Evolutionary conservation across 2,797 vertebrate genomes (phyloP).

Genomic region (Hapalemur alaotrensis): DNA sequence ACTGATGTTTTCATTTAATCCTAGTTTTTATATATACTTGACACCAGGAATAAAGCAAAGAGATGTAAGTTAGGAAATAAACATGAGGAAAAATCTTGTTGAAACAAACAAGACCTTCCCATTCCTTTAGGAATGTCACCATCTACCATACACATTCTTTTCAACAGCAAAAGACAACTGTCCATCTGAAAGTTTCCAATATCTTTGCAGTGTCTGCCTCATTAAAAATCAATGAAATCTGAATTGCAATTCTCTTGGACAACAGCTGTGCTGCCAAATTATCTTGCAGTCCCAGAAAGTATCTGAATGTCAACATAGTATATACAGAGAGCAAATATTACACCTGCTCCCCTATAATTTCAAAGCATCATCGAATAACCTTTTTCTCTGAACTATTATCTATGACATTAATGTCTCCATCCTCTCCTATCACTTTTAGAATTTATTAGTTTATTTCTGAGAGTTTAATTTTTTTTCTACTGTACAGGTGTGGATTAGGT

Average conservation of each 20-base stretch:
- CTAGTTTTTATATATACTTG: background rate
- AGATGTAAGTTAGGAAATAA: background rate
- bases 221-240: slow-evolving; percentile 71
- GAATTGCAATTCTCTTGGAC: slow-evolving; percentile 63
- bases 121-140: slow-evolving; percentile 4
- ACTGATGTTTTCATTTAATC: slow-evolving; percentile 3
- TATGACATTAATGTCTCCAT: slow-evolving; percentile 26
- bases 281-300: slow-evolving; percentile 52
- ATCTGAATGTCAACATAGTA: slow-evolving; percentile 61
- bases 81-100: background rate
- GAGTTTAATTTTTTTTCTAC: background rate
- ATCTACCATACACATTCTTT: background rate
- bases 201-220: slow-evolving; percentile 58
- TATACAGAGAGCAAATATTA: slow-evolving; percentile 32
- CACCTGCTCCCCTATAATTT: slow-evolving; percentile 48
- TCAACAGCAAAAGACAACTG: slow-evolving; percentile 60
- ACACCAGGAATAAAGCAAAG: background rate
- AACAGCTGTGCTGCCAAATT: slow-evolving; percentile 47
- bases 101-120: background rate
- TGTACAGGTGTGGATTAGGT: background rate
- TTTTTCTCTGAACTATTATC: background rate
- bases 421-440: slow-evolving; percentile 37
- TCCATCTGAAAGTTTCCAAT: slow-evolving; percentile 66
- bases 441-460: slow-evolving; percentile 33
- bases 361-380: background rate